Evolutionary conservation across 2,797 vertebrate genomes (phyloP), one percentile per base, ranked within the genome.

Genomic region (Argentina silus): DNA sequence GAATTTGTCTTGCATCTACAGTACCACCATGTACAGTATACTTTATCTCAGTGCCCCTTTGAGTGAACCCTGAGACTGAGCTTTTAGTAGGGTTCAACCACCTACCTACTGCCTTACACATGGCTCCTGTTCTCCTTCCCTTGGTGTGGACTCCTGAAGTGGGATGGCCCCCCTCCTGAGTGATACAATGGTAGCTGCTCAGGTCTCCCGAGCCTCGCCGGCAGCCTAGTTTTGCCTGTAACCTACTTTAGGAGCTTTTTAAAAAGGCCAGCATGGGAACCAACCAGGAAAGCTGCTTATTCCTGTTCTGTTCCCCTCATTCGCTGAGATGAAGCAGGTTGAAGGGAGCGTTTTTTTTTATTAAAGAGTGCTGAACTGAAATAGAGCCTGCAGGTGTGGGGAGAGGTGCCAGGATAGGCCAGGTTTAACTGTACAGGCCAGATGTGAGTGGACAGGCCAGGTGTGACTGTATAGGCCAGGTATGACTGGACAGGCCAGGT

Each of bases 181-280:
- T 78, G 83, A 86, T 87, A 85, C 83, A 82, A 85, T 85, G 88
- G 87, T 85, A 89, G 86, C 89, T 88, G 81, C 87, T 85, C 73
- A 44, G 78, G 86, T 91, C 92, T 92, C 92, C 83, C 44, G 91
- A 92, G 92, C 76, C 80, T 87, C 69, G 78, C 85, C 76, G 71
- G 73, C 89, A 94, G 90, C 94, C 93, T 93, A 94, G 86, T 94
- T 93, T 90, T 84, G 87, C 87, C 83, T 86, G 68, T 92, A 94
- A 93, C 94, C 93, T 93, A 95, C 90, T 94, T 93, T 91, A 87
- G 77, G 87, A 81, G 86, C 89, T 90, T 93, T 90, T 91, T 91
- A 84, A 92, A 91, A 85, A 79, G 64, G 72, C 63, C 69, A 69
- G 80, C 62, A 70, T 77, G 73, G 76, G 87, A 90, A 89, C 90